phyloP scores from a whole-genome alignment of 2,888 invertebrate genomes.

The Luffia ferchaultella region DNA sequence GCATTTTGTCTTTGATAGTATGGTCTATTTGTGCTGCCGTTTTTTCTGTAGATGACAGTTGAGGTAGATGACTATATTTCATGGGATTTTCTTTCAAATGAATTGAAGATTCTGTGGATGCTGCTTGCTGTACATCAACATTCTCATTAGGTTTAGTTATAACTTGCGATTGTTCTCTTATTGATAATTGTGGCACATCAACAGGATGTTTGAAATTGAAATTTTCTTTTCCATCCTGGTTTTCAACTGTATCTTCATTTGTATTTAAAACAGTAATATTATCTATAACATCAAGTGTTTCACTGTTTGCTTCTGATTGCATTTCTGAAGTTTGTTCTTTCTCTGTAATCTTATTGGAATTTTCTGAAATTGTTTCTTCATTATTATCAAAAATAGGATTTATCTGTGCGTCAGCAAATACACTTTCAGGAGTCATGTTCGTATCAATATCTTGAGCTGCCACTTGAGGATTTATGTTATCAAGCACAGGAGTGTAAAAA shows the following conservation, averaged over 20 bases:
- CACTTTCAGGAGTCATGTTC: background rate
- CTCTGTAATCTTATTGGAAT: background rate
- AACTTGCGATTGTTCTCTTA: background rate
- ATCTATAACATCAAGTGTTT: background rate
- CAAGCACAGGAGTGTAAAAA: background rate
- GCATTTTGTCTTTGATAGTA: background rate
- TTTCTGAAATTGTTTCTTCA: background rate
- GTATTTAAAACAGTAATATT: background rate
- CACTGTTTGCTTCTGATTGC: background rate
- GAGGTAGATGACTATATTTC: too few species aligned
- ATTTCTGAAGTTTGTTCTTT: background rate
- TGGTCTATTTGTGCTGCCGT: conserved; percentile 8
- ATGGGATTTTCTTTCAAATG: too few species aligned
- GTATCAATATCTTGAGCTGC: background rate
- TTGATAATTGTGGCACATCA: background rate
- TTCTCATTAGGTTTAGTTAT: background rate
- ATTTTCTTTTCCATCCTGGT: too few species aligned
- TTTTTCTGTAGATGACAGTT: too few species aligned
- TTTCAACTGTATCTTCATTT: too few species aligned
- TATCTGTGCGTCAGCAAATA: background rate
- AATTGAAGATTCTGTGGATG: background rate
- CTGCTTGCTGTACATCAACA: background rate
- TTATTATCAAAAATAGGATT: background rate
- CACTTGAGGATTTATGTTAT: conserved; percentile 4
- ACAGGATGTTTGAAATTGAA: too few species aligned